Base-by-base conservation (phyloP, 2,888 invertebrate species). In the Smittia aterrima region DNA sequence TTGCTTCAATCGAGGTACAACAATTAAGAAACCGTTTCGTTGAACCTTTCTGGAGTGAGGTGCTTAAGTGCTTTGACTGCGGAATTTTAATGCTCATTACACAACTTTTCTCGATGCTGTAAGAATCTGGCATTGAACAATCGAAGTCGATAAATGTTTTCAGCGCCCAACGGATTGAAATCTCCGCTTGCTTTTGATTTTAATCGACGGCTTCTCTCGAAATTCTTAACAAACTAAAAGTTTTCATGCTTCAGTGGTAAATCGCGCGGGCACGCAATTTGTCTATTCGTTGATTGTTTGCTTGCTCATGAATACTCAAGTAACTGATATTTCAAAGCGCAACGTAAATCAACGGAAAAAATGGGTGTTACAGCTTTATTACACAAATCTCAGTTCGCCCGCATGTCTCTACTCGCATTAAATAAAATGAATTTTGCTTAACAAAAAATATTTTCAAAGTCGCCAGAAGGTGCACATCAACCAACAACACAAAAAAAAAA, bases 241-340 rank as follows among this genome's bases (percentile, higher is more conserved):
- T 38, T n/a, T 47, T 47, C 16, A 47, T 47, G 16, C 13, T n/a
- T 47, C 16, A 4, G n/a, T 47, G 47, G 9, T 47, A n/a, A 9
- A 6, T 32, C 13, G 66, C 41, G 38, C 66, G 20, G 22, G 40
- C 66, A 68, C 47, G 47, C 68, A 53, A 68, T 68, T 68, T 68
- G 25, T 68, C 53, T 53, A 47, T 47, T 47, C 11, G 16, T 2
- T 24, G n/a, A 68, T 38, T 38, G 66, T 41, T n/a, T 32, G 32
- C 9, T 32, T 11, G 47, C 47, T 47, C n/a, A 47, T 47, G 47
- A 47, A 47, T n/a, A 9, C 32, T 32, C 32, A 32, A 32, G 32
- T 9, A 32, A 32, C 32, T 32, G 47, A 16, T 38, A 11, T n/a
- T 38, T 38, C 11, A 11, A 38, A 38, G 38, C 11, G 38, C 38